Evolutionary conservation across 2,113 vertebrate genomes (phyloP), one percentile per base, ranked within the genome.

Genomic region (Clarias batrachus): DNA sequence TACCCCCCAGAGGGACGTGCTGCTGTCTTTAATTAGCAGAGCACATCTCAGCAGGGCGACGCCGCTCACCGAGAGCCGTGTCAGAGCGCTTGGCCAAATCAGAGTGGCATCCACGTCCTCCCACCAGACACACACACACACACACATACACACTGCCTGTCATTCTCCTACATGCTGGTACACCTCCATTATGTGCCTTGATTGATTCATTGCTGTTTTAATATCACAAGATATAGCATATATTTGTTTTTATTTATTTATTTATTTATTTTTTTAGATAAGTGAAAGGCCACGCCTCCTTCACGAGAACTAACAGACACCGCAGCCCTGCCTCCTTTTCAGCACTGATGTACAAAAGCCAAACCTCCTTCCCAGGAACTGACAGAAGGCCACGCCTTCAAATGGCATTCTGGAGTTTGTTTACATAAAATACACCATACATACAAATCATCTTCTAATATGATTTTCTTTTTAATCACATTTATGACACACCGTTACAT

Each of bases 1-100:
- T 48, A 48, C 48, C 48, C 48, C 71, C 86, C 80, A 87, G 80
- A 77, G 80, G 86, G 80, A 71, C 4, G 2, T 60, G 56, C 86
- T 89, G 85, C 71, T 87, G 82, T 84, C 79, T 85, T 89, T 83
- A 83, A 87, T 88, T 89, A 71, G 86, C 71, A 87, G 86, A 82
- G 86, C 86, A 87, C 80, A 77, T 87, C 70, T 65, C 86, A 82
- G 86, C 33, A 57, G 86, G 80, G 70, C 60, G 85, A 65, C 80
- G 52, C 70, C 59, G 59, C 86, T 87, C 41, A 77, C 86, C 66
- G 60, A 82, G 86, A 74, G 80, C 70, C 27, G 80, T 82, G 80
- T 87, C 86, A 87, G 41, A 62, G 70, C n/a, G 3, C 41, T 59
- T 16, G 62, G 37, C n/a, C 25, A 76, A 87, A 87, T 87, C 86